Conservation (phyloP, 2,888 invertebrate species). For the Nudaria mundana region DNA sequence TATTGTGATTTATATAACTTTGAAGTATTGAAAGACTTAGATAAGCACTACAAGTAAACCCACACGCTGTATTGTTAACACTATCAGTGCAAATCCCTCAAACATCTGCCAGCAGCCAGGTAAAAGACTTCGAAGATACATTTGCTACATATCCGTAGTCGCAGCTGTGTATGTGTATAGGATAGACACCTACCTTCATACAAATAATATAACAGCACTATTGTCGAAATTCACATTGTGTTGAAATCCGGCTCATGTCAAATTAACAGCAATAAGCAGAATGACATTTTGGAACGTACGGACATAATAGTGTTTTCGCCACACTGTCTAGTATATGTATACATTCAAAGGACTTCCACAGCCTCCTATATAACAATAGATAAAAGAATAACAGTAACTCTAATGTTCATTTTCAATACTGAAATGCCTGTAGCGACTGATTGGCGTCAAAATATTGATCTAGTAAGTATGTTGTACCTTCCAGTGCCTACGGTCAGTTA, state of each 20-base stretch:
- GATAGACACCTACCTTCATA: conserved; percentile 16
- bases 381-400: neutral
- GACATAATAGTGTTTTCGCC: conserved; percentile 10
- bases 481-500: conserved; percentile 41
- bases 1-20: neutral
- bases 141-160: conserved; percentile 30
- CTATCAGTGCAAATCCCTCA: conserved; percentile 23
- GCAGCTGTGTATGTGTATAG: conserved; percentile 52
- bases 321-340: conserved; percentile 11
- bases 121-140: conserved; percentile 25
- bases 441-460: conserved; percentile 72
- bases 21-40: conserved; percentile 11
- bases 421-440: conserved; percentile 45
- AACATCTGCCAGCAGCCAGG: conserved; percentile 29
- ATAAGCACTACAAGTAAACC: too few relatives aligned
- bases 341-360: neutral
- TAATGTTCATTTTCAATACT: neutral
- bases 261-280: conserved; percentile 35
- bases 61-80: too few relatives aligned
- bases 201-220: conserved; percentile 39
- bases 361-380: neutral
- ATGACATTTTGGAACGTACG: conserved; percentile 15
- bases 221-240: conserved; percentile 44
- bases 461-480: conserved; percentile 41
- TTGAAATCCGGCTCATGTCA: conserved; percentile 39